phyloP scores from a whole-genome alignment of 2,113 vertebrate genomes.

The Enhydra lutris region DNA sequence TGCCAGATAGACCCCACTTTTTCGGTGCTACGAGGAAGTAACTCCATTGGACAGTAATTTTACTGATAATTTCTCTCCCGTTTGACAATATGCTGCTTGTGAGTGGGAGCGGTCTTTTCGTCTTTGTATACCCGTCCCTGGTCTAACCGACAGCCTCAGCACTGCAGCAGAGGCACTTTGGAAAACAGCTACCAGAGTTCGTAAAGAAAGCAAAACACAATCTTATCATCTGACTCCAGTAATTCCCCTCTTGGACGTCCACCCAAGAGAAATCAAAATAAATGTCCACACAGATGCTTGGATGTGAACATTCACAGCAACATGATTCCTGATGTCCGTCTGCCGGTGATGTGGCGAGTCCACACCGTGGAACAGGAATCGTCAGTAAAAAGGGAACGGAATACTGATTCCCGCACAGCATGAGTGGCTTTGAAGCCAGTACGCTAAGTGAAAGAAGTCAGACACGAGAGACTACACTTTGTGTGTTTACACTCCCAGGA shows the following conservation, averaged over 20 bases:
- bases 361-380: accelerated
- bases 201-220: background rate
- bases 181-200: background rate
- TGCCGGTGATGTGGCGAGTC: background rate
- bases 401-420: too few relatives aligned
- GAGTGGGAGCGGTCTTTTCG: background rate
- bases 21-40: background rate
- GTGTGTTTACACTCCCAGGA: background rate
- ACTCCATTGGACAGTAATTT: background rate
- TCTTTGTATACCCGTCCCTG: background rate
- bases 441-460: background rate
- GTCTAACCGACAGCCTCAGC: accelerated
- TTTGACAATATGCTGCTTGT: background rate
- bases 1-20: background rate
- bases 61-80: background rate
- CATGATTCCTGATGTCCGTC: background rate
- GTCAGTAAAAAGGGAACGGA: background rate
- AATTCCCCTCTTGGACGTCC: background rate
- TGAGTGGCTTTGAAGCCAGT: background rate
- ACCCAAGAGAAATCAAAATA: background rate
- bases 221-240: background rate
- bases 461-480: background rate
- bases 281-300: background rate
- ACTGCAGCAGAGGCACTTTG: background rate
- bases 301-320: background rate